A percentile compares a stretch with the other conserved stretches of the same genome.
Conservation (phyloP, 2,797 vertebrate species). For the Monodelphis domestica region DNA sequence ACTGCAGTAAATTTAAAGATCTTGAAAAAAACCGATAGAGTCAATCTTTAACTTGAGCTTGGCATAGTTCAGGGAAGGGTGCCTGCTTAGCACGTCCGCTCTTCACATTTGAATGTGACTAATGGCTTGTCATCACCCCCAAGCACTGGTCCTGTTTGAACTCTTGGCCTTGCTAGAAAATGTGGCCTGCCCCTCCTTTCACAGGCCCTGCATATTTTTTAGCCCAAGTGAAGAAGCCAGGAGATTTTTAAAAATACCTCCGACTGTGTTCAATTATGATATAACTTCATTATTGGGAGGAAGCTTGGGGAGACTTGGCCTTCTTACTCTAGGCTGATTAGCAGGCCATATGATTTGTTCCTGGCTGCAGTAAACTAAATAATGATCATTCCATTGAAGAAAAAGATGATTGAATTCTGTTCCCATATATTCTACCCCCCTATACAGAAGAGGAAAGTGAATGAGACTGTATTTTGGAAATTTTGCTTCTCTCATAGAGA, state of each 20-base stretch:
- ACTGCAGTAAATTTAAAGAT: not conserved
- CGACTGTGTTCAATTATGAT: conserved; percentile 28
- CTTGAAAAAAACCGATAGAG: not conserved
- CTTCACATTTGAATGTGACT: not conserved
- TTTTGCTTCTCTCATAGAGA: not conserved
- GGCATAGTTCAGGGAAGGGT: not conserved
- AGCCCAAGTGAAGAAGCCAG: not conserved
- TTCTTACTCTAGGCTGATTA: not conserved
- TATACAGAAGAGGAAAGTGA: not conserved
- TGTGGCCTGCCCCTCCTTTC: not conserved
- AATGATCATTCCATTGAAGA: not conserved
- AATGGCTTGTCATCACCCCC: not conserved
- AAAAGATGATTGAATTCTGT: not conserved
- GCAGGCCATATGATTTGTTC: conserved; percentile 18
- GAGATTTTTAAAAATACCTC: conserved; percentile 45
- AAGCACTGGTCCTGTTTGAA: not conserved
- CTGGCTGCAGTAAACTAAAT: fast-evolving
- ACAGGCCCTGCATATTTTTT: not conserved
- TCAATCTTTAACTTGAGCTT: not conserved
- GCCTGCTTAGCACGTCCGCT: not conserved
- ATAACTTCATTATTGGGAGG: conserved; percentile 33
- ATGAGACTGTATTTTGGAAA: not conserved
- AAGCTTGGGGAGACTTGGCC: conserved; percentile 38
- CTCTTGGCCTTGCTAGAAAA: not conserved
- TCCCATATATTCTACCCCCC: not conserved